Percentiles rank a stretch among this genome's conserved stretches.
These are phyloP conservation scores for Streptopelia turtur DNA, from an alignment of 2,797 vertebrate species.

Conservation along the genomic window DNA sequence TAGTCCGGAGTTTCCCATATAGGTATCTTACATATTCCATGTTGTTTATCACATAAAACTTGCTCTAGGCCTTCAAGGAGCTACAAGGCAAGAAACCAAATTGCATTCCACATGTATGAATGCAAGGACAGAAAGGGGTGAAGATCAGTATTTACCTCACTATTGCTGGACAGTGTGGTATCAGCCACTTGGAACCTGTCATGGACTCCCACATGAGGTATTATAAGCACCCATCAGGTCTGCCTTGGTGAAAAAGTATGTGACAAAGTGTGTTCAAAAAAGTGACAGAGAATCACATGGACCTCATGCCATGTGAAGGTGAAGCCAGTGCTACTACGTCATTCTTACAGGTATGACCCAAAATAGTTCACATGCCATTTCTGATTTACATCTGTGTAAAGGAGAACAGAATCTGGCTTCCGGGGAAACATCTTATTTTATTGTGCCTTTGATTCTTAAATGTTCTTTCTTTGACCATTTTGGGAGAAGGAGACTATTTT, in stretches of 20 bases:
- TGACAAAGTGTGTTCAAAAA: not conserved
- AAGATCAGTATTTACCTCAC: not conserved
- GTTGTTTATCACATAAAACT: not conserved
- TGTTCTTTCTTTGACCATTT: not conserved
- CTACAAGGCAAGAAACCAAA: not conserved
- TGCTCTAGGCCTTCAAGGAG: rapidly evolving
- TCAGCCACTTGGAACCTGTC: not conserved
- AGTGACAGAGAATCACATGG: rapidly evolving
- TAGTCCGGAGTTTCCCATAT: not conserved
- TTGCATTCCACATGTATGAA: not conserved
- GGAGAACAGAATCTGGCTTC: not conserved
- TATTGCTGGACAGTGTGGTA: not conserved
- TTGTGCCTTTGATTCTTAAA: not conserved
- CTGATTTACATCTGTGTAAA: not conserved
- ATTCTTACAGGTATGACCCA: not conserved
- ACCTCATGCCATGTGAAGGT: not conserved
- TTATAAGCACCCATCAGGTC: not conserved
- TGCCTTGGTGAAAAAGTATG: not conserved
- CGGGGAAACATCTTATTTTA: not conserved
- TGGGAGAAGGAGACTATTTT: not conserved
- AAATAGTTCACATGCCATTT: not conserved
- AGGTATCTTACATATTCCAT: not conserved
- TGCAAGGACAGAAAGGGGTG: not conserved
- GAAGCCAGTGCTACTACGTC: not conserved
- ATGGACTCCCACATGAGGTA: not conserved